Percentiles rank a stretch among this genome's conserved stretches.
These are phyloP conservation scores for Parotocinclus haroldoi DNA, from an alignment of 2,797 vertebrate species.

Conservation along the genomic window DNA sequence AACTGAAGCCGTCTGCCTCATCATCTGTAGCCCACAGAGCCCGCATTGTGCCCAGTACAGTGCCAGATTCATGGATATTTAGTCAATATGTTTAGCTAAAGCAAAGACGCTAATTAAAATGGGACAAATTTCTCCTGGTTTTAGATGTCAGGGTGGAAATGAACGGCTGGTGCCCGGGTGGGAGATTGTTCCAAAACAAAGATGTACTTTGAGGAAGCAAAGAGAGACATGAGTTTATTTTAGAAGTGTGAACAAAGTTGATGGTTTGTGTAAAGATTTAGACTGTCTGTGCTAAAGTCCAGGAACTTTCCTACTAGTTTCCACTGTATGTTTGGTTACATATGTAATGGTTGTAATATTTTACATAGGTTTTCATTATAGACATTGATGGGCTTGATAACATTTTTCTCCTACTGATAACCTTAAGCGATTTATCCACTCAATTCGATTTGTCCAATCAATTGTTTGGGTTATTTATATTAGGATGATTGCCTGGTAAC, in stretches of 20 bases:
- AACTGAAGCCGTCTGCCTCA: slow-evolving; percentile 53
- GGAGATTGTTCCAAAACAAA: neutral
- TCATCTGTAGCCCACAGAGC: slow-evolving; percentile 45
- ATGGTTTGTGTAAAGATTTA: neutral
- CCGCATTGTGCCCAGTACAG: slow-evolving; percentile 50
- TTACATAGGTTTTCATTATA: too few species aligned
- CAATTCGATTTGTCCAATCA: too few species aligned
- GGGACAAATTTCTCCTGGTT: neutral
- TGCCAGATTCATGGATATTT: slow-evolving; percentile 36
- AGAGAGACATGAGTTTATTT: slow-evolving; percentile 16
- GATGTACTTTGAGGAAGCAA: slow-evolving; percentile 10
- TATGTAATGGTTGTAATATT: too few species aligned
- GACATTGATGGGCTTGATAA: too few species aligned
- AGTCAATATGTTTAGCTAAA: too few species aligned
- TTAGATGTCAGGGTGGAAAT: neutral
- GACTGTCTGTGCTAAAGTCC: neutral
- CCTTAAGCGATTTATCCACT: too few species aligned
- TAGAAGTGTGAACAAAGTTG: neutral
- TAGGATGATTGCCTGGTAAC: too few species aligned
- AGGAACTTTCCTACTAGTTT: neutral
- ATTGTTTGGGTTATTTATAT: too few species aligned
- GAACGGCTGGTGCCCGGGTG: neutral
- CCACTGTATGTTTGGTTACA: neutral
- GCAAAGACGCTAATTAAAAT: too few species aligned
- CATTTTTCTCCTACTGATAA: too few species aligned